phyloP scores from a whole-genome alignment of 2,888 invertebrate species.

The Euproctis similis region DNA sequence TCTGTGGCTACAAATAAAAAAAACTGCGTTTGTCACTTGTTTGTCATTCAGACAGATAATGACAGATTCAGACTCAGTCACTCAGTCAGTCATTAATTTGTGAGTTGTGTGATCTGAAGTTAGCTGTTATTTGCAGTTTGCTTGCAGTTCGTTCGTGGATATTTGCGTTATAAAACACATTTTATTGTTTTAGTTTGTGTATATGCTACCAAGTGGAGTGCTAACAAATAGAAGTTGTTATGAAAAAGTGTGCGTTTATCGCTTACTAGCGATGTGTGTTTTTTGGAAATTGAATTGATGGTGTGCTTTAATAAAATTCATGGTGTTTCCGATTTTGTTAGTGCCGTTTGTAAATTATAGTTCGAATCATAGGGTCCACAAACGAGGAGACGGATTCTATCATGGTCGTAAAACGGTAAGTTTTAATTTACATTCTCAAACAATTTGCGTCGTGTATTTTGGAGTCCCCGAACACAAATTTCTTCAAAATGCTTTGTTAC shows the following conservation, averaged over 20 bases:
- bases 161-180: constrained; percentile 41
- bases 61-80: too few species aligned
- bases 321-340: constrained; percentile 65
- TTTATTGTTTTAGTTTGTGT: constrained; percentile 57
- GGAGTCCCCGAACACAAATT: too few species aligned
- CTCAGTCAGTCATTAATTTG: too few species aligned
- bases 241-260: constrained; percentile 63
- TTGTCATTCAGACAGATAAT: too few species aligned
- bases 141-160: too few species aligned
- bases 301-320: constrained; percentile 67
- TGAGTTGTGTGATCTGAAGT: too few species aligned
- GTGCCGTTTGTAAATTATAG: constrained; percentile 63
- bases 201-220: constrained; percentile 65
- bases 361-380: constrained; percentile 75
- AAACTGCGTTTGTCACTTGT: too few species aligned
- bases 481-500: constrained; percentile 27
- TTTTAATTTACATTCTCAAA: too few species aligned
- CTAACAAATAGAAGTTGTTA: constrained; percentile 47
- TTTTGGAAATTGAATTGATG: constrained; percentile 61
- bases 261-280: constrained; percentile 72
- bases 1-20: too few species aligned
- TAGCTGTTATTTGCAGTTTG: too few species aligned
- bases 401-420: constrained; percentile 77
- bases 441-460: too few species aligned
- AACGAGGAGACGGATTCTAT: constrained; percentile 75